phyloP scores from a whole-genome alignment of 2,888 invertebrate species.

The Sceliomorpha sp. region DNA sequence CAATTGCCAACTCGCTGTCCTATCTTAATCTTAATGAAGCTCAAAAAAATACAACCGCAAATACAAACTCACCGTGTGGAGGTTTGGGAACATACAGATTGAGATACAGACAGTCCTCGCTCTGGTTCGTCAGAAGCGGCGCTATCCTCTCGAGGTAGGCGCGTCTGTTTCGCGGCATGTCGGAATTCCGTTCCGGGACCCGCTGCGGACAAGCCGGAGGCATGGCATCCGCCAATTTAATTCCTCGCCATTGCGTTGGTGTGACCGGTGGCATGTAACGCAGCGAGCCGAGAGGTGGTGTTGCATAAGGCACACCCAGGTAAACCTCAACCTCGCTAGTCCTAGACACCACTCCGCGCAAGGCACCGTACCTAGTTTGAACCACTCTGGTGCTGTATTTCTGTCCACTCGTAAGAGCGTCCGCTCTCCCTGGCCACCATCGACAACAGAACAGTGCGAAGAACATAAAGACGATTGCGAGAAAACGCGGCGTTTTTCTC shows the following conservation, averaged over 20 bases:
- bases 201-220: conserved; percentile 94
- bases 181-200: conserved; percentile 82
- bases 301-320: conserved; percentile 96
- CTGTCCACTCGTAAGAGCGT: conserved; percentile 83
- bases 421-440: conserved; percentile 63
- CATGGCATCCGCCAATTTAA: conserved; percentile 89
- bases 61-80: conserved; percentile 73
- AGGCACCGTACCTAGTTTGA: conserved; percentile 93
- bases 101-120: conserved; percentile 98
- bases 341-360: conserved; percentile 92
- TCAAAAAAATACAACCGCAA: no score
- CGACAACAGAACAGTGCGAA: conserved; percentile 60
- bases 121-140: conserved; percentile 93
- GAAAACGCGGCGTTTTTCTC: conserved; percentile 9
- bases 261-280: conserved; percentile 98
- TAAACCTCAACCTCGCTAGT: conserved; percentile 94
- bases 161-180: conserved; percentile 90
- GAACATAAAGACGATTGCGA: conserved; percentile 45
- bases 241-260: conserved; percentile 90
- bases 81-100: conserved; percentile 96
- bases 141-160: conserved; percentile 91
- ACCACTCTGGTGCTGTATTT: conserved; percentile 92
- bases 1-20: no score
- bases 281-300: conserved; percentile 93
- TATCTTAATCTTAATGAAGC: no score